Evolutionary conservation across 2,113 vertebrate species (phyloP).

Genomic region (Patagioenas fasciata): DNA sequence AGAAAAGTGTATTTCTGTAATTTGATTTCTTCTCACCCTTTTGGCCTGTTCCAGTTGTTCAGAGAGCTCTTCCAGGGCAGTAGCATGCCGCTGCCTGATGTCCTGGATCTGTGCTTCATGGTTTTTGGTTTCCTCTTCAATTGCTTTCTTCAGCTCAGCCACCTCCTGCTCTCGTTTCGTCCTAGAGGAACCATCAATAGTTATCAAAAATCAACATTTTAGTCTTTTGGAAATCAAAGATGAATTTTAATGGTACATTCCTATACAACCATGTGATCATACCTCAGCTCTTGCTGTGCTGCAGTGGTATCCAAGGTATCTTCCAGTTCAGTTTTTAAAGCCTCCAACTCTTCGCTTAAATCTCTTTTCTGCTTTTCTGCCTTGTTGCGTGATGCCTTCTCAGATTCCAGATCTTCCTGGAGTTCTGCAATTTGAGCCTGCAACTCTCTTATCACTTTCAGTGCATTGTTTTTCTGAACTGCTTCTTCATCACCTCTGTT

Average conservation of each 20-base stretch:
- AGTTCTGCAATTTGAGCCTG: slow-evolving; percentile 94
- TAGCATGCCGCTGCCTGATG: slow-evolving; percentile 90
- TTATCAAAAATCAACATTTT: neutral
- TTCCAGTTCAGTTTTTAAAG: slow-evolving; percentile 95
- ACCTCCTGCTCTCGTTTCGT: slow-evolving; percentile 96
- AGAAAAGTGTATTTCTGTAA: neutral
- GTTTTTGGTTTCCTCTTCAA: slow-evolving; percentile 94
- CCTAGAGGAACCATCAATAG: slow-evolving; percentile 58
- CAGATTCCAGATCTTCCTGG: slow-evolving; percentile 95
- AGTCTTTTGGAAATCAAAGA: neutral
- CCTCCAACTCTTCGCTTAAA: slow-evolving; percentile 94
- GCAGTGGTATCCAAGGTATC: slow-evolving; percentile 97
- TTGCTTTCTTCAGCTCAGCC: slow-evolving; percentile 95
- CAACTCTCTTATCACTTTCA: slow-evolving; percentile 92
- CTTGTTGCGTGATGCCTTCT: slow-evolving; percentile 91
- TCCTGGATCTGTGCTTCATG: slow-evolving; percentile 97
- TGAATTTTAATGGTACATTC: neutral
- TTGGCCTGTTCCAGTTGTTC: slow-evolving; percentile 98
- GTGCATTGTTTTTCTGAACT: slow-evolving; percentile 90
- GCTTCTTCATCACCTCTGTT: slow-evolving; percentile 91
- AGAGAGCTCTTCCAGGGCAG: slow-evolving; percentile 90
- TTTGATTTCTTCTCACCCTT: slow-evolving; percentile 77
- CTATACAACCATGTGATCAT: neutral
- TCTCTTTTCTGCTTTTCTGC: slow-evolving; percentile 97
- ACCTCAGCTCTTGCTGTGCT: slow-evolving; percentile 97